These are phyloP conservation scores for Etheostoma spectabile DNA, from an alignment of 2,113 vertebrate species.

Conservation along the genomic window DNA sequence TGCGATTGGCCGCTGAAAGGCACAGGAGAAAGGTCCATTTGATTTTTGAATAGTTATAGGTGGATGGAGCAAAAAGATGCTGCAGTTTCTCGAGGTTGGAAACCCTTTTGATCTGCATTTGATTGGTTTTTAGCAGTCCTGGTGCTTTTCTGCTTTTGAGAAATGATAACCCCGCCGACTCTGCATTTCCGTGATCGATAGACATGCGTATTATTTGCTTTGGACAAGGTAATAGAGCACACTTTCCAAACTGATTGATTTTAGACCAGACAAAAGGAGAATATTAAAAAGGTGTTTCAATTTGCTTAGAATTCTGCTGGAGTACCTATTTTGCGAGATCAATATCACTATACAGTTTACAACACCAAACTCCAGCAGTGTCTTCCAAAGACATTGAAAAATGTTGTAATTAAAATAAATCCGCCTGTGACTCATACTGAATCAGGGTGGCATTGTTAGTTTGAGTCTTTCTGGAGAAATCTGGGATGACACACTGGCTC, in stretches of 20 bases:
- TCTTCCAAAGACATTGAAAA: slow-evolving; percentile 43
- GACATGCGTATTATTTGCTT: slow-evolving; percentile 33
- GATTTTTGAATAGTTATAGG: slow-evolving; percentile 10
- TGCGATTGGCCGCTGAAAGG: slow-evolving; percentile 36
- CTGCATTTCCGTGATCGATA: slow-evolving; percentile 43
- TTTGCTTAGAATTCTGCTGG: slow-evolving; percentile 46
- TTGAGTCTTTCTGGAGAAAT: background rate
- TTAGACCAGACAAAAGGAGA: slow-evolving; percentile 51
- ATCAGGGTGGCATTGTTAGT: background rate
- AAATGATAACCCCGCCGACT: slow-evolving; percentile 28
- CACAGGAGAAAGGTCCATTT: slow-evolving; percentile 19
- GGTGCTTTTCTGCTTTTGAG: slow-evolving; percentile 14
- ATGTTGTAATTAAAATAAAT: slow-evolving; percentile 29
- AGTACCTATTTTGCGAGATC: slow-evolving; percentile 59
- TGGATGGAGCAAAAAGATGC: background rate
- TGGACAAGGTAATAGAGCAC: slow-evolving; percentile 28
- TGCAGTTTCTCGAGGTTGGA: slow-evolving; percentile 4
- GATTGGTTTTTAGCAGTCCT: slow-evolving; percentile 52
- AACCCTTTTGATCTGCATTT: slow-evolving; percentile 37
- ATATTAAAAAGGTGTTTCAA: slow-evolving; percentile 24
- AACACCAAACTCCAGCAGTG: slow-evolving; percentile 21
- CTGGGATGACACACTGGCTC: background rate
- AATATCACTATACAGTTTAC: slow-evolving; percentile 56
- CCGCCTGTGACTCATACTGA: background rate
- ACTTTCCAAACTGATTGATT: slow-evolving; percentile 55